phyloP scores from a whole-genome alignment of 2,113 vertebrate genomes.

The Upupa epops region DNA sequence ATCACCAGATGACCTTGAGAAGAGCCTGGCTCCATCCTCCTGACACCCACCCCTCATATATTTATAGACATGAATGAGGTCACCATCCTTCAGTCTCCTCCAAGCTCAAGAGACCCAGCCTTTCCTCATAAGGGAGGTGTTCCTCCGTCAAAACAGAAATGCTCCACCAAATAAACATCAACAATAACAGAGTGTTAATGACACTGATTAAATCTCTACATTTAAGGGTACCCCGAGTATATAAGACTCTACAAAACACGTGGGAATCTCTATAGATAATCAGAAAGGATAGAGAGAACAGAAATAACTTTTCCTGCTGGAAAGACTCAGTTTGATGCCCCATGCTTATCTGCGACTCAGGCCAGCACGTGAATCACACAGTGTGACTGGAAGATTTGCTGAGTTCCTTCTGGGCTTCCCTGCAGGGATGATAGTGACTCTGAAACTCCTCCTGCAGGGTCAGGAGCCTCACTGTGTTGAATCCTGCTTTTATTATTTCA shows the following conservation, averaged over 20 bases:
- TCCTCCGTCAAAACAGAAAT: not conserved
- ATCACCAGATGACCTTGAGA: no score
- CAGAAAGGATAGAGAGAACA: not conserved
- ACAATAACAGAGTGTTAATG: not conserved
- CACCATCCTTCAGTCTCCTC: no score
- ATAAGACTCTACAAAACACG: not conserved
- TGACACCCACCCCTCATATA: no score
- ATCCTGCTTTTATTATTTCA: not conserved
- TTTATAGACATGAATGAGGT: no score
- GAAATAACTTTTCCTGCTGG: not conserved
- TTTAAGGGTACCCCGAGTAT: not conserved
- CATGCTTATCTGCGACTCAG: not conserved
- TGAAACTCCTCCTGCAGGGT: not conserved
- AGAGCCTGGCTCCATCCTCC: no score
- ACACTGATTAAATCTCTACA: not conserved
- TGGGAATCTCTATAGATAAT: not conserved
- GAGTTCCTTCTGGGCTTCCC: not conserved
- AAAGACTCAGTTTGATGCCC: not conserved
- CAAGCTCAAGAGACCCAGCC: no score
- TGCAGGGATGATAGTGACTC: not conserved
- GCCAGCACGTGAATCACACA: not conserved
- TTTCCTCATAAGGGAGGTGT: not conserved
- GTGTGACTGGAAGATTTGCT: not conserved
- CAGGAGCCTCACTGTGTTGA: not conserved
- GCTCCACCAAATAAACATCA: not conserved